These are phyloP conservation scores for Regulus satrapa DNA, from an alignment of 2,113 vertebrate species.

Conservation along the genomic window DNA sequence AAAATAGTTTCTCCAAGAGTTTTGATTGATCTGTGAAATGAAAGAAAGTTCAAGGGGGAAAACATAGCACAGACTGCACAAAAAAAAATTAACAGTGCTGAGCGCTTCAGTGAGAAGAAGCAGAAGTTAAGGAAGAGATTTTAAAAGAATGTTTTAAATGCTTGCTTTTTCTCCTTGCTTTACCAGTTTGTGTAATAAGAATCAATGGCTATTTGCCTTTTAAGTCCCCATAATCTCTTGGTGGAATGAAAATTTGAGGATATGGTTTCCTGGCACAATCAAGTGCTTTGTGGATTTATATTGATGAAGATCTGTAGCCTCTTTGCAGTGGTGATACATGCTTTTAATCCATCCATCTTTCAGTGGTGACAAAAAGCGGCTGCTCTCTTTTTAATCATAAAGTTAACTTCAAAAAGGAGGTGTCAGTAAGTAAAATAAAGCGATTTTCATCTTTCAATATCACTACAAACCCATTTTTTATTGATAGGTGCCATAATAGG, in stretches of 20 bases:
- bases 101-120: not conserved
- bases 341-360: slow-evolving; percentile 44
- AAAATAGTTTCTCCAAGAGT: not conserved
- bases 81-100: not conserved
- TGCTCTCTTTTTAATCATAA: not conserved
- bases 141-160: not conserved
- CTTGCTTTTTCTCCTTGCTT: slow-evolving; percentile 16
- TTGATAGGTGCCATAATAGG: not conserved
- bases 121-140: not conserved
- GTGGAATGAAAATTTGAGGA: not conserved
- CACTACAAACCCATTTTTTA: slow-evolving; percentile 36
- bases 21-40: not conserved
- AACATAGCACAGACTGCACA: not conserved
- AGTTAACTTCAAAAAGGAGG: slow-evolving; percentile 51
- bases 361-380: not conserved
- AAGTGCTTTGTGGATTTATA: slow-evolving; percentile 37
- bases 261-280: not conserved
- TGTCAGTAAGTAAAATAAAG: slow-evolving; percentile 4
- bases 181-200: not conserved
- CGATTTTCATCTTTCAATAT: slow-evolving; percentile 42
- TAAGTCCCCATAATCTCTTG: not conserved
- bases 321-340: not conserved
- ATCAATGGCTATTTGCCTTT: slow-evolving; percentile 42
- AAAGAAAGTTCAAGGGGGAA: not conserved
- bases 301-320: not conserved